These are phyloP conservation scores for Aphrophora alni DNA, from an alignment of 2,888 invertebrate species.

Conservation along the genomic window DNA sequence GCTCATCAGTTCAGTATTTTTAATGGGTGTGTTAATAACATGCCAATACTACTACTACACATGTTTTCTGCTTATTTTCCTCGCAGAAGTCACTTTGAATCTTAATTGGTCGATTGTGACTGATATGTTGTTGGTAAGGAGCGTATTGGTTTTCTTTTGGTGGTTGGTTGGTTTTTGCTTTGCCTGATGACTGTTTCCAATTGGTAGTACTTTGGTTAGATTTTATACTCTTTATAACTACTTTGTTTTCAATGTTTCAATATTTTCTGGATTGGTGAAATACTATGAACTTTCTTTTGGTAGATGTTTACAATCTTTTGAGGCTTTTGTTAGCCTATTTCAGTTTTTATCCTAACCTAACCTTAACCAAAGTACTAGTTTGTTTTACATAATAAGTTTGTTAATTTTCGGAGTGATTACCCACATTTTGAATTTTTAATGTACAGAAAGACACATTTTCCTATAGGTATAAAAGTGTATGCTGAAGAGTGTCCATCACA, in stretches of 20 bases:
- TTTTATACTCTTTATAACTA: too few species aligned
- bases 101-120: conserved; percentile 98
- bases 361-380: not conserved
- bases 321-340: not conserved
- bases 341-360: too few species aligned
- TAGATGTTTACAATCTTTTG: too few species aligned
- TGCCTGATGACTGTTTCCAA: not conserved
- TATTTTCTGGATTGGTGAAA: not conserved
- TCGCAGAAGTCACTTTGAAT: conserved; percentile 86
- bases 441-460: too few species aligned
- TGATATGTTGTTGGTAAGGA: conserved; percentile 93
- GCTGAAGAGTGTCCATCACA: too few species aligned
- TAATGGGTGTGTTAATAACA: conserved; percentile 77
- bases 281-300: not conserved
- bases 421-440: too few species aligned
- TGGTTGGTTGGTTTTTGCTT: conserved; percentile 2
- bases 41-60: conserved; percentile 51
- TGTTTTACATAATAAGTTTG: too few species aligned
- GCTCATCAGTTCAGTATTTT: conserved; percentile 81
- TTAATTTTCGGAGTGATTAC: too few species aligned
- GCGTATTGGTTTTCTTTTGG: not conserved
- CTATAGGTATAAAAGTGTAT: too few species aligned
- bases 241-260: not conserved
- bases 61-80: conserved; percentile 81
- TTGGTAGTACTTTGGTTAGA: not conserved